Conservation (phyloP, 2,888 invertebrate genomes). For the Barypeithes pellucidus region DNA sequence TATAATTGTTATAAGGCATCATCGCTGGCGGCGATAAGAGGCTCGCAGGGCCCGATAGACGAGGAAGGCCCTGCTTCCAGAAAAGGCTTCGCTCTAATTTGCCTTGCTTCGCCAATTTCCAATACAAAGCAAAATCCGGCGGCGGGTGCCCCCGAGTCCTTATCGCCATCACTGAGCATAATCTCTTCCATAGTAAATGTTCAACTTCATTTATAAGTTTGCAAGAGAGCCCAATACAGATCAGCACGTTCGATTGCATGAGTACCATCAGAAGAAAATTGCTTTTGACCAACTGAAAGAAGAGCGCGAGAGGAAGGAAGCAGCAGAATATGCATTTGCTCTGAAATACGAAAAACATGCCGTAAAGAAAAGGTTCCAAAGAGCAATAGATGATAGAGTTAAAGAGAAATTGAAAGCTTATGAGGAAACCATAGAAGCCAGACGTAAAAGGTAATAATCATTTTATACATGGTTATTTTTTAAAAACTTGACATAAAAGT, state of each 20-base stretch:
- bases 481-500: too few species aligned
- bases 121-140: too few species aligned
- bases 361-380: constrained; percentile 59
- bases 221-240: constrained; percentile 63
- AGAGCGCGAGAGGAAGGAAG: constrained; percentile 38
- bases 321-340: constrained; percentile 54
- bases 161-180: too few species aligned
- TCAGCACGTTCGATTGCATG: constrained; percentile 59
- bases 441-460: constrained; percentile 42
- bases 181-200: too few species aligned
- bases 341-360: constrained; percentile 62
- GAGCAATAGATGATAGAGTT: constrained; percentile 62
- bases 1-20: too few species aligned
- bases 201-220: constrained; percentile 55
- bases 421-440: constrained; percentile 60
- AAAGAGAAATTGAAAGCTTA: constrained; percentile 62
- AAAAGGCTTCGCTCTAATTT: too few species aligned
- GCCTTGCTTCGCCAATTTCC: too few species aligned
- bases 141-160: too few species aligned
- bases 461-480: too few species aligned
- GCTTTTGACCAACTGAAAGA: constrained; percentile 36
- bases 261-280: constrained; percentile 61
- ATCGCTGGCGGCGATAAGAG: too few species aligned
- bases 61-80: too few species aligned
- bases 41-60: too few species aligned